Evolutionary conservation across 1,140 invertebrate species (phyloP).

Genomic region (Zaprionus lachaisei): DNA sequence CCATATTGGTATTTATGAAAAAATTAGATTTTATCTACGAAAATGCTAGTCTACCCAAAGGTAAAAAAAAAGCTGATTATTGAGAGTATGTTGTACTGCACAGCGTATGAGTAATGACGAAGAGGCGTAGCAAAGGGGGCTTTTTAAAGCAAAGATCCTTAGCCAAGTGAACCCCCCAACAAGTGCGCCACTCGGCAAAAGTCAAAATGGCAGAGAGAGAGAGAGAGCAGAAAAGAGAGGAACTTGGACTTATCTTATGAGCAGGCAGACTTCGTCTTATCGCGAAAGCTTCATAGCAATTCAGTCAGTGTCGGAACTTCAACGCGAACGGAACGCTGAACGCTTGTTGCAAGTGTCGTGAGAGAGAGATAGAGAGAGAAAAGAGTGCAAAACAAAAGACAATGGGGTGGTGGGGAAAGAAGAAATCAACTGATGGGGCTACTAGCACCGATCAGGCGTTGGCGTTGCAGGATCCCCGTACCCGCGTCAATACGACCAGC

Average conservation of each 20-base stretch:
- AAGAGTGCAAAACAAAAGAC: slow-evolving; percentile 10
- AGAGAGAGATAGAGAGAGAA: slow-evolving; percentile 3
- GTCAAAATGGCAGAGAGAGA: neutral
- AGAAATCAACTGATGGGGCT: slow-evolving; percentile 53
- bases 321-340: slow-evolving; percentile 1
- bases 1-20: neutral
- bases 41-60: slow-evolving; percentile 7
- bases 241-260: slow-evolving; percentile 4
- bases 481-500: slow-evolving; percentile 69
- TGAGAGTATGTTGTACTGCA: slow-evolving; percentile 10
- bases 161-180: slow-evolving; percentile 1
- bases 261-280: slow-evolving; percentile 12
- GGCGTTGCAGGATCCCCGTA: slow-evolving; percentile 72
- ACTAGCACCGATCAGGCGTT: slow-evolving; percentile 41
- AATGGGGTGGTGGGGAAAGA: slow-evolving; percentile 64
- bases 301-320: slow-evolving; percentile 14
- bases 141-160: slow-evolving; percentile 4
- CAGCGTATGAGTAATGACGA: slow-evolving; percentile 40
- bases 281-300: slow-evolving; percentile 23
- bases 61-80: neutral
- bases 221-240: neutral
- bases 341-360: neutral
- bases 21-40: neutral
- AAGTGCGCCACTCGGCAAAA: neutral
- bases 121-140: slow-evolving; percentile 3